Evolutionary conservation across 2,888 invertebrate species (phyloP).

Genomic region (Papilio elwesi): DNA sequence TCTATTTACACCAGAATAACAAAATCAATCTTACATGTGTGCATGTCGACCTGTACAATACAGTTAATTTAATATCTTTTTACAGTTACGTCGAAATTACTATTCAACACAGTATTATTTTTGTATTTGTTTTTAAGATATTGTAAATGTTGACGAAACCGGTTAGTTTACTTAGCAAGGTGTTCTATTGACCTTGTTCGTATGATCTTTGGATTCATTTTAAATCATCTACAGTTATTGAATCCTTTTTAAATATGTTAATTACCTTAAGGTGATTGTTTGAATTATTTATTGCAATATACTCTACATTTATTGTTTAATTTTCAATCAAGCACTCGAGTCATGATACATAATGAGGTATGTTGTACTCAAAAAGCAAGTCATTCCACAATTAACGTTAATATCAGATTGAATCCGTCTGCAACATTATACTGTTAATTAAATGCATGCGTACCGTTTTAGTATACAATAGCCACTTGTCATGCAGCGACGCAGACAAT

Average conservation of each 20-base stretch:
- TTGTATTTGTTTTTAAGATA: conserved; percentile 2
- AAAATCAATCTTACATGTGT: background rate
- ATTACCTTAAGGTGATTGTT: background rate
- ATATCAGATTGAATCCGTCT: background rate
- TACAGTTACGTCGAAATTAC: too few relatives aligned
- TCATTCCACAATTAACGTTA: background rate
- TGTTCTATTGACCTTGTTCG: conserved; percentile 31
- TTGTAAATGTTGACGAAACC: conserved; percentile 17
- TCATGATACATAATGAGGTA: background rate
- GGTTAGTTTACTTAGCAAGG: conserved; percentile 35
- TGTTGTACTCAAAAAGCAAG: background rate
- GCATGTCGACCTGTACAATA: background rate
- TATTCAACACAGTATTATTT: too few relatives aligned
- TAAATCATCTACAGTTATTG: background rate
- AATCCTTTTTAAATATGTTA: background rate
- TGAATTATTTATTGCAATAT: background rate
- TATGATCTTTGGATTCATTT: conserved; percentile 24
- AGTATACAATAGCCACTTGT: conserved; percentile 28
- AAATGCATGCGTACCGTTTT: conserved; percentile 9
- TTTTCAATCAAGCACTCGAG: background rate
- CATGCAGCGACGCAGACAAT: conserved; percentile 16
- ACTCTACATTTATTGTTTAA: background rate
- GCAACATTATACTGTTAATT: background rate
- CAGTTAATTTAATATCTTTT: too few relatives aligned
- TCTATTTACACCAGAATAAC: background rate